phyloP scores from a whole-genome alignment of 1,140 invertebrate species.

The Penaeus indicus region DNA sequence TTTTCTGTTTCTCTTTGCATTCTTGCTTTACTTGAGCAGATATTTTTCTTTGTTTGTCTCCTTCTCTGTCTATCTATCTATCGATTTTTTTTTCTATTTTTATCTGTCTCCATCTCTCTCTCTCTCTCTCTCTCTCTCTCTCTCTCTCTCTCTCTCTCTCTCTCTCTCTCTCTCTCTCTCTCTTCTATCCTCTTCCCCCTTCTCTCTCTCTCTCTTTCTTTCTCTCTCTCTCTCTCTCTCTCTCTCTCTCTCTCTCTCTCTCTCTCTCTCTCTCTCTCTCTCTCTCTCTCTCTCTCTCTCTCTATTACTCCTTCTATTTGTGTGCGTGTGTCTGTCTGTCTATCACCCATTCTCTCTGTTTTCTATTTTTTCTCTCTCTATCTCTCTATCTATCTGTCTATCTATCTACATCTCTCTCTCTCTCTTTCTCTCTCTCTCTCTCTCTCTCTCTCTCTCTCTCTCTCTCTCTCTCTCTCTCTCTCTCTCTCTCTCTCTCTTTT shows the following conservation, averaged over 20 bases:
- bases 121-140: background rate
- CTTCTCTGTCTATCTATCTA: background rate
- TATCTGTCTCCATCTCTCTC: background rate
- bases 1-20: too few relatives aligned
- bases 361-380: background rate
- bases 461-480: constrained; percentile 28
- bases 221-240: background rate
- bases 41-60: too few relatives aligned
- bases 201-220: background rate
- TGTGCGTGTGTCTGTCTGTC: background rate
- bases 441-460: background rate
- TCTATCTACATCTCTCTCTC: background rate
- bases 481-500: background rate
- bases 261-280: background rate
- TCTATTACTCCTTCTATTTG: background rate
- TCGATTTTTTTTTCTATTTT: background rate
- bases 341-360: background rate
- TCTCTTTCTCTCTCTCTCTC: background rate
- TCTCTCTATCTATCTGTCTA: background rate
- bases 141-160: background rate
- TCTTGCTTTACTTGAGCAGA: too few relatives aligned
- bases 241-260: background rate
- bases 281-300: background rate
- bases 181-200: background rate
- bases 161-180: background rate